These are phyloP conservation scores for Brachionus koreanus DNA, from an alignment of 1,140 invertebrate genomes.

Conservation along the genomic window DNA sequence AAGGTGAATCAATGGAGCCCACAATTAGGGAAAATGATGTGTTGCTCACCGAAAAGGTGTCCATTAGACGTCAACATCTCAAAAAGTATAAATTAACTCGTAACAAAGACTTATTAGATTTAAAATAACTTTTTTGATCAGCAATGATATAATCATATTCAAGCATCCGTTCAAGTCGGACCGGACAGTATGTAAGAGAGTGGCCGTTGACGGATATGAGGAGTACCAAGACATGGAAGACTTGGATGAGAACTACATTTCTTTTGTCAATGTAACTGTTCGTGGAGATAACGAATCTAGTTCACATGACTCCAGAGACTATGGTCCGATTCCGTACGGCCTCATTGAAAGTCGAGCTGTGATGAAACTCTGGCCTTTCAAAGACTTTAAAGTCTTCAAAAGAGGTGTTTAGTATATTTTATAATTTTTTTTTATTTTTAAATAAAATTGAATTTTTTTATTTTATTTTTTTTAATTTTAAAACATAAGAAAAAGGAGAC, in stretches of 20 bases:
- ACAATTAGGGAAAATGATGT: conserved; percentile 20
- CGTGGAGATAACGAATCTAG: conserved; percentile 22
- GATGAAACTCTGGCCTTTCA: conserved; percentile 7
- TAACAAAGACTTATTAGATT: neutral
- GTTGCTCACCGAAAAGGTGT: conserved; percentile 31
- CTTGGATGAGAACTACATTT: neutral
- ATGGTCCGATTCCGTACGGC: conserved; percentile 24
- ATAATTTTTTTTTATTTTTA: neutral
- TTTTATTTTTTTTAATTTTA: neutral
- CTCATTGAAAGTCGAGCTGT: conserved; percentile 38
- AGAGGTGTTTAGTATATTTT: neutral
- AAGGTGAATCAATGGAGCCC: conserved; percentile 34
- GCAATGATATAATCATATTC: conserved; percentile 36
- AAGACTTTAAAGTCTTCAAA: conserved; percentile 11
- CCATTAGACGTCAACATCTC: conserved; percentile 32
- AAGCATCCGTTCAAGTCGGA: conserved; percentile 36
- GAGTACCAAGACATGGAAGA: neutral
- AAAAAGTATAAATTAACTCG: neutral
- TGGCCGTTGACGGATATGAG: neutral
- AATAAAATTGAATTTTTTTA: neutral
- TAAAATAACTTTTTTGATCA: neutral
- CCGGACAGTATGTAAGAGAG: neutral
- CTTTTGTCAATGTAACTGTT: conserved; percentile 11
- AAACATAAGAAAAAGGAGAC: neutral
- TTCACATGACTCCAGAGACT: conserved; percentile 21